These are phyloP conservation scores for Sebastes reedi DNA, from an alignment of 2,797 vertebrate species.

Conservation along the genomic window DNA sequence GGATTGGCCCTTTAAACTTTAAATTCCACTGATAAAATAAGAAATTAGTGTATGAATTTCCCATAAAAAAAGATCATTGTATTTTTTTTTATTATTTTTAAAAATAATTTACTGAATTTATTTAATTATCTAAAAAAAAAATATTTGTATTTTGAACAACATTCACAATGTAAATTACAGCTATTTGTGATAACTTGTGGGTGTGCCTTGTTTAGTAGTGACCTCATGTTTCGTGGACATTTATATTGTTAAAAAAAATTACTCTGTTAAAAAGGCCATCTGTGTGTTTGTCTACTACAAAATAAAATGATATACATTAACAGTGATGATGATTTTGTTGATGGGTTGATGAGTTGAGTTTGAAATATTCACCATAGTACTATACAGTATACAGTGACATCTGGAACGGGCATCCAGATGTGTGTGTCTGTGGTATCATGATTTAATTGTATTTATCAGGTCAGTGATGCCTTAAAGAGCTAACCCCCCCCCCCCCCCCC, in stretches of 20 bases:
- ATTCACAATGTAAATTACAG: neutral
- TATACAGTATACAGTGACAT: neutral
- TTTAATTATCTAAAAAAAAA: neutral
- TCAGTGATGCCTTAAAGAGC: constrained; percentile 50
- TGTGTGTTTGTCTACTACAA: neutral
- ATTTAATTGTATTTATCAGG: constrained; percentile 63
- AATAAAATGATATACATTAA: neutral
- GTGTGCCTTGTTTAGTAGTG: neutral
- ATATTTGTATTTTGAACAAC: neutral
- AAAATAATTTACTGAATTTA: neutral
- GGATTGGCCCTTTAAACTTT: neutral
- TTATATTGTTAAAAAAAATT: neutral
- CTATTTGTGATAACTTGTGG: neutral
- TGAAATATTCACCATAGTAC: neutral
- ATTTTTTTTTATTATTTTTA: neutral
- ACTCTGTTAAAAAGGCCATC: neutral
- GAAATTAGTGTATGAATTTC: neutral
- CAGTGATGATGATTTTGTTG: neutral
- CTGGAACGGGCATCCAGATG: constrained; percentile 3
- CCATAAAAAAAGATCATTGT: too few relatives aligned
- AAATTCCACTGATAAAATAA: neutral
- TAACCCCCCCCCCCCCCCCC: neutral
- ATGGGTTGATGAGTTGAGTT: neutral
- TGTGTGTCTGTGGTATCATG: constrained; percentile 4
- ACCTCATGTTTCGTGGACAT: neutral